Evolutionary conservation across 2,888 invertebrate species (phyloP), one percentile per base, ranked within the genome.

Genomic region (Candidula unifasciata): DNA sequence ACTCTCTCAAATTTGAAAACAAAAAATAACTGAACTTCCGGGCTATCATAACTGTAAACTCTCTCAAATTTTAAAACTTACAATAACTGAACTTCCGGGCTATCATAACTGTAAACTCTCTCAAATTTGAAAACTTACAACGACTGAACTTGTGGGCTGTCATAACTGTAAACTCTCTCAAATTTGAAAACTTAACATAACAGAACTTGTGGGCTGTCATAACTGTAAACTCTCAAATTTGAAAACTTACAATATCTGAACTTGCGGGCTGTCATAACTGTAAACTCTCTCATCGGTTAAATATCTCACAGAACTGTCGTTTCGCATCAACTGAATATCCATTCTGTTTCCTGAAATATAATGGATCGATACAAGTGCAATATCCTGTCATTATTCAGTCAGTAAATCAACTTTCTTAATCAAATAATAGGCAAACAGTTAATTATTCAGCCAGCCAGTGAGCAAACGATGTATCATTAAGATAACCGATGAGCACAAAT

Each of bases 201-300:
- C 24, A 66, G n/a, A 24, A 79, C 66, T 27, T 79, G 79, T 27
- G 80, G 80, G 35, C 80, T 80, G 69, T 80, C 80, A 54, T 80
- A 80, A 37, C 80, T 80, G 80, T 80, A 80, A 5, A 80, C n/a
- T 21, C 18, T 35, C 21, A 44, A 60, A n/a, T 60, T 5, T 1
- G n/a, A n/a, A 18, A 60, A 78, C 79, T 66, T 37, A 79, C 79
- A 64, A 79, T 18, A 24, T 3, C 24, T 79, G n/a, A 24, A 79
- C 66, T 27, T 79, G 79, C n/a, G 80, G 80, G 35, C 80, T 80
- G 69, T 80, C 80, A 54, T 80, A 80, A 37, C 80, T 80, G 80
- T 80, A 80, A 5, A 80, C n/a, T 21, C 18, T 35, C 21, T 80
- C 80, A 30, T 80, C 30, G n/a, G 80, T 80, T 52, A 80, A 54